Conservation (phyloP, 2,888 invertebrate genomes). For the Ferdinandea cuprea region DNA sequence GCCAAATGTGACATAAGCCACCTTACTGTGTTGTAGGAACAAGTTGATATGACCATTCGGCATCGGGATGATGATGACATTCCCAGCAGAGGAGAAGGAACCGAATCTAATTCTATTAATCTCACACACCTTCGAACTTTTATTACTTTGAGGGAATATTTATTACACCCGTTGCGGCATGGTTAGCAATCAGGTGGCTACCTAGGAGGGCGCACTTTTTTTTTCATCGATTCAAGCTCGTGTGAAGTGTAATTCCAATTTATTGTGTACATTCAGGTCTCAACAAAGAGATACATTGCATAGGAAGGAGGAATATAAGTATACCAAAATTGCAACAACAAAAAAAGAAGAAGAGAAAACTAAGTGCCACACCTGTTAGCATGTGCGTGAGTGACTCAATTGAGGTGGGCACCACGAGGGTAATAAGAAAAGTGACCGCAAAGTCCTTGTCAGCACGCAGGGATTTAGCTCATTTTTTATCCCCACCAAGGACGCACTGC, state of each 20-base stretch:
- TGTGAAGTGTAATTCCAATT: constrained; percentile 45
- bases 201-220: constrained; percentile 39
- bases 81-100: constrained; percentile 43
- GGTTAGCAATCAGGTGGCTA: constrained; percentile 59
- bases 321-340: no score
- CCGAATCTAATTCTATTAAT: constrained; percentile 73
- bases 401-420: constrained; percentile 27
- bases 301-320: background rate
- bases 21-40: constrained; percentile 22
- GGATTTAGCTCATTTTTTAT: constrained; percentile 39
- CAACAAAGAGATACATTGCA: background rate
- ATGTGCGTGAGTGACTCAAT: constrained; percentile 61
- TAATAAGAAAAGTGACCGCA: background rate
- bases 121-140: constrained; percentile 73
- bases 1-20: constrained; percentile 69
- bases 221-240: constrained; percentile 23
- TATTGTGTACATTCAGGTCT: no score
- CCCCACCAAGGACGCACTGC: constrained; percentile 2
- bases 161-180: constrained; percentile 55
- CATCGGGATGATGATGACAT: constrained; percentile 45
- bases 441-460: constrained; percentile 48
- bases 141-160: constrained; percentile 66
- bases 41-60: constrained; percentile 3
- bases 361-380: constrained; percentile 57
- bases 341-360: no score